These are phyloP conservation scores for Malthinus flaveolus DNA, from an alignment of 2,888 invertebrate species.

Conservation along the genomic window DNA sequence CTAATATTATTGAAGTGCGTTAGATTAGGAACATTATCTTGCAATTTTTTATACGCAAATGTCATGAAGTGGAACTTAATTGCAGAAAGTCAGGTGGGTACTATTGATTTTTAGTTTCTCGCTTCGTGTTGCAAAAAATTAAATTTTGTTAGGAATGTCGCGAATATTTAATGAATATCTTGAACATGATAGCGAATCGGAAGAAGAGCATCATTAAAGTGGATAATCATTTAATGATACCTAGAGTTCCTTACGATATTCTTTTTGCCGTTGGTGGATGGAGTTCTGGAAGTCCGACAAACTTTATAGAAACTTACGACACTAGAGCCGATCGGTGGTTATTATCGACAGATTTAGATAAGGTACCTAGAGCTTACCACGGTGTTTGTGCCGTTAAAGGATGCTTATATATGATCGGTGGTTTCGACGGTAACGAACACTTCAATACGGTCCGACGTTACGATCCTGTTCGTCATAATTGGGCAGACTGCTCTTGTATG, in stretches of 20 bases:
- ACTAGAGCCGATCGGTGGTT: slow-evolving; percentile 80
- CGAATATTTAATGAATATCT: slow-evolving; percentile 40
- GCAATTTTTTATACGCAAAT: slow-evolving; percentile 36
- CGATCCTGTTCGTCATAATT: slow-evolving; percentile 74
- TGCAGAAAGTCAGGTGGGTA: slow-evolving; percentile 32
- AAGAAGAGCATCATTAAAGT: slow-evolving; percentile 27
- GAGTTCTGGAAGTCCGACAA: slow-evolving; percentile 83
- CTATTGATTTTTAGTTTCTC: slow-evolving; percentile 50
- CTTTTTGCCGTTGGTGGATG: slow-evolving; percentile 85
- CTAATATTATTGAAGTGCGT: slow-evolving; percentile 66
- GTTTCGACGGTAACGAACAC: slow-evolving; percentile 78
- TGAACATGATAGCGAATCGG: slow-evolving; percentile 31
- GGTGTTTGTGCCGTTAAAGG: slow-evolving; percentile 73
- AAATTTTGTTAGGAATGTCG: slow-evolving; percentile 47
- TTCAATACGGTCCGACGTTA: slow-evolving; percentile 80
- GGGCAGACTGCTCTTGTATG: slow-evolving; percentile 80
- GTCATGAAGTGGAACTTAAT: slow-evolving; percentile 36
- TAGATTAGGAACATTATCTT: slow-evolving; percentile 65
- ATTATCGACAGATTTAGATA: slow-evolving; percentile 67
- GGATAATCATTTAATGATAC: slow-evolving; percentile 62
- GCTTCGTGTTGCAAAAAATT: slow-evolving; percentile 58
- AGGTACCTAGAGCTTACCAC: slow-evolving; percentile 76
- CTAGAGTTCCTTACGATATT: slow-evolving; percentile 76
- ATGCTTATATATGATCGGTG: slow-evolving; percentile 76
- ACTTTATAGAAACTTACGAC: slow-evolving; percentile 78